Evolutionary conservation across 2,797 vertebrate genomes (phyloP).

Genomic region (Lepus townsendii): DNA sequence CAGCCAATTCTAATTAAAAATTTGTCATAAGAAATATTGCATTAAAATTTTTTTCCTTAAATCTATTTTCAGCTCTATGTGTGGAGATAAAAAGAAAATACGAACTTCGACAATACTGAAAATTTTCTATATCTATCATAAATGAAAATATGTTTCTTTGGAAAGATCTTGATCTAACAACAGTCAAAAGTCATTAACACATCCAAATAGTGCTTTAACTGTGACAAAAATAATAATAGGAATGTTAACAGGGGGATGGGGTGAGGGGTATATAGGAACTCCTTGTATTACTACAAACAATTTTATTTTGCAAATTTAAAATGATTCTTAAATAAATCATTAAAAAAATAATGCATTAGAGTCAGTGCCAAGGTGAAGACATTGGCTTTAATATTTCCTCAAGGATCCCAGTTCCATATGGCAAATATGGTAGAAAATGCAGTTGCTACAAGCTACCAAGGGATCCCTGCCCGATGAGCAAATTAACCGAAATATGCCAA

Average conservation of each 20-base stretch:
- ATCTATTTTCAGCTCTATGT: not conserved
- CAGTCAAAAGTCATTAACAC: not conserved
- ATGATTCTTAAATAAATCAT: too few relatives aligned
- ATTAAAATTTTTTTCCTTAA: not conserved
- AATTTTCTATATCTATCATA: not conserved
- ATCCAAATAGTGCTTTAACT: not conserved
- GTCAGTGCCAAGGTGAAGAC: not conserved
- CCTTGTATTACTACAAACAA: too few relatives aligned
- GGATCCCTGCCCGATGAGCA: not conserved
- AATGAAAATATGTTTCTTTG: slow-evolving; percentile 20
- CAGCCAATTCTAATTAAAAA: slow-evolving; percentile 6
- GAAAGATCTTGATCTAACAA: slow-evolving; percentile 9
- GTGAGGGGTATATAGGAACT: too few relatives aligned
- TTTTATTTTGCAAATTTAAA: too few relatives aligned
- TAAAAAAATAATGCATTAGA: not conserved
- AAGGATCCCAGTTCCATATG: not conserved
- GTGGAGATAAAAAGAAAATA: slow-evolving; percentile 47
- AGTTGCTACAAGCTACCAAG: not conserved
- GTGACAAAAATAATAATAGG: too few relatives aligned
- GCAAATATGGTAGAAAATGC: not conserved
- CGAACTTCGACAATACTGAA: not conserved
- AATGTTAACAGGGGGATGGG: too few relatives aligned
- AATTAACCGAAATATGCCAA: not conserved
- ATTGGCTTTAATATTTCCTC: not conserved
- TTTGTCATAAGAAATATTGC: not conserved